phyloP scores from a whole-genome alignment of 1,140 invertebrate genomes.

The Onthophagus taurus region DNA sequence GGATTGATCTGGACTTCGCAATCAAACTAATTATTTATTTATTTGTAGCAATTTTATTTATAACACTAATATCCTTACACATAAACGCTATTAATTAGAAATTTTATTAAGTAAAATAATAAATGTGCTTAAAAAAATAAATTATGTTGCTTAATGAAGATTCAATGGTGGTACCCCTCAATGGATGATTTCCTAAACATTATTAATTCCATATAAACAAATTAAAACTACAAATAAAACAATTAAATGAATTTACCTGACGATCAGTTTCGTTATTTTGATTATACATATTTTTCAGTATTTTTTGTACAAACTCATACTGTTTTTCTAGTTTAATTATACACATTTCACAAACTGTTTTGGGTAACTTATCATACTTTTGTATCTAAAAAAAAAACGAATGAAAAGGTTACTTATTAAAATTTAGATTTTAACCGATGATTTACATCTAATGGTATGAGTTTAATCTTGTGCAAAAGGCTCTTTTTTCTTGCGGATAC shows the following conservation, averaged over 20 bases:
- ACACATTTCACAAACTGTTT: constrained; percentile 29
- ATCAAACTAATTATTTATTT: too few species aligned
- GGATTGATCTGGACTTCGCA: too few species aligned
- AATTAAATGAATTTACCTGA: too few species aligned
- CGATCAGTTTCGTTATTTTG: constrained; percentile 21
- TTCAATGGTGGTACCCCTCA: too few species aligned
- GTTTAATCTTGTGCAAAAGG: constrained; percentile 25
- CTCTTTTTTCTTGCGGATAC: constrained; percentile 22
- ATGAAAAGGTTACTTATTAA: constrained; percentile 8
- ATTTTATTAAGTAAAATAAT: too few species aligned
- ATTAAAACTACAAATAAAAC: not conserved
- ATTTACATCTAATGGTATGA: constrained; percentile 26
- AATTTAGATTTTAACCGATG: constrained; percentile 1
- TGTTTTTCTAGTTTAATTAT: constrained; percentile 25
- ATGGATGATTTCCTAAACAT: too few species aligned
- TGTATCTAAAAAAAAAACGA: constrained; percentile 21
- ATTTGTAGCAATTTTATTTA: too few species aligned
- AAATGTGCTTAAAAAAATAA: too few species aligned
- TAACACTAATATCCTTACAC: too few species aligned
- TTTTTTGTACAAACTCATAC: constrained; percentile 26
- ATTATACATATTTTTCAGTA: constrained; percentile 22
- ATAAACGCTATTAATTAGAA: too few species aligned
- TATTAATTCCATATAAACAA: too few species aligned
- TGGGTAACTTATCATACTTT: constrained; percentile 29
- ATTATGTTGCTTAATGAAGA: too few species aligned